Conservation (phyloP, 1,140 invertebrate genomes). For the Cydia fagiglandana region DNA sequence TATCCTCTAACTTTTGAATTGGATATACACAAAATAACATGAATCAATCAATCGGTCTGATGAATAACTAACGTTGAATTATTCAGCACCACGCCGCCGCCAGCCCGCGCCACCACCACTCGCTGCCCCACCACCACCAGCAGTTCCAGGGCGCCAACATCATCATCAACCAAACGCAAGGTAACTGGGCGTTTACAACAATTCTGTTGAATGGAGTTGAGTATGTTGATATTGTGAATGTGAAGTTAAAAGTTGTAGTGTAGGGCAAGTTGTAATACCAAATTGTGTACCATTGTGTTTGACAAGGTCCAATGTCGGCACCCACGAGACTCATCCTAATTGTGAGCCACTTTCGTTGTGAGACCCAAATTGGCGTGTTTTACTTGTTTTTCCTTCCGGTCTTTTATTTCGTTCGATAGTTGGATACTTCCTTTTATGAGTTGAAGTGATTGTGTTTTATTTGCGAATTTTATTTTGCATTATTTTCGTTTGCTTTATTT, state of each 20-base stretch:
- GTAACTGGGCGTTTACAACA: constrained; percentile 47
- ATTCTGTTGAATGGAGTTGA: constrained; percentile 34
- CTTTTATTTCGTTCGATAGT: too few relatives aligned
- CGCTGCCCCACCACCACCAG: constrained; percentile 71
- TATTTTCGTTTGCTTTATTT: constrained; percentile 47
- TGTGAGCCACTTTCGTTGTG: too few relatives aligned
- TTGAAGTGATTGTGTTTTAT: constrained; percentile 42
- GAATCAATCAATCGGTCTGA: too few relatives aligned
- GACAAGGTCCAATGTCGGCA: too few relatives aligned
- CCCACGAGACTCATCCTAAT: too few relatives aligned
- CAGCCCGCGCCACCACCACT: constrained; percentile 72
- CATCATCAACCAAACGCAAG: constrained; percentile 73
- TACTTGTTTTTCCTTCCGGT: too few relatives aligned
- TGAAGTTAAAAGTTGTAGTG: too few relatives aligned
- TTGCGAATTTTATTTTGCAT: constrained; percentile 68
- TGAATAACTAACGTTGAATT: neutral
- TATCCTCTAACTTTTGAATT: too few relatives aligned
- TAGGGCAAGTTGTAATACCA: too few relatives aligned
- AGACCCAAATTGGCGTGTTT: too few relatives aligned
- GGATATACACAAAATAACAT: too few relatives aligned
- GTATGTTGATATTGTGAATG: neutral
- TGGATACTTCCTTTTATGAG: constrained; percentile 52
- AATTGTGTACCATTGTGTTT: too few relatives aligned
- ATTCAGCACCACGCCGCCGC: constrained; percentile 84
- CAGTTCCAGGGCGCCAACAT: constrained; percentile 71